Base-by-base conservation (phyloP, 2,888 invertebrate genomes). In the Polietes domitor region DNA sequence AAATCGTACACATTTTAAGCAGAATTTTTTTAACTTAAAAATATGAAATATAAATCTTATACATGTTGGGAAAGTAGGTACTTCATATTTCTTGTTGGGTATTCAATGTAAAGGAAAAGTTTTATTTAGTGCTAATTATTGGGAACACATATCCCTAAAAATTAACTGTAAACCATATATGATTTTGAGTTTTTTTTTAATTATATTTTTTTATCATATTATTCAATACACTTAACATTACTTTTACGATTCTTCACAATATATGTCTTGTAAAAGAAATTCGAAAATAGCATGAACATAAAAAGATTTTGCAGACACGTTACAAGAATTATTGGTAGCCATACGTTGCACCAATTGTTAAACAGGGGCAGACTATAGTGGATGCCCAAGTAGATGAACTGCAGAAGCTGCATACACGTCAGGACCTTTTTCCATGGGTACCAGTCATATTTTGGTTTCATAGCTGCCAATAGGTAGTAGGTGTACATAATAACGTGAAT, bases 401-500 rank as follows among this genome's bases (percentile, higher is more conserved):
- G 96, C 0, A 94, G 94, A 89, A 97, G 94, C 92, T 97, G 97
- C 85, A 97, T 89, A 87, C 95, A 95, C 0, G 97, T 97, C 85
- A 97, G 94, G 87, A 96, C 93, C 87, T 96, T 96, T 90, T 97
- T 97, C 95, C 96, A 96, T 0, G 95, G 90, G 73, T 94, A 95
- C 80, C 95, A 93, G 88, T 95, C 95, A 89, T 95, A 47, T 0
- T 70, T 77, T 0, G 63, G 65, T 68, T 94, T 94, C 0, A 96
- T 95, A 0, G 96, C 96, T 0, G 96, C 94, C 82, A 96, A 88
- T 7, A 96, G 93, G 89, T 97, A 88, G 90, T 97, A 96, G 0
- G 93, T 92, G 89, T 97, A 97, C 97, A 97, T 97, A 32, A 96
- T 90, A 1, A 94, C 90, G 88, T 97, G 97, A 0, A 97, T 96